These are phyloP conservation scores for Leuciscus waleckii DNA, from an alignment of 2,797 vertebrate species.

Conservation along the genomic window DNA sequence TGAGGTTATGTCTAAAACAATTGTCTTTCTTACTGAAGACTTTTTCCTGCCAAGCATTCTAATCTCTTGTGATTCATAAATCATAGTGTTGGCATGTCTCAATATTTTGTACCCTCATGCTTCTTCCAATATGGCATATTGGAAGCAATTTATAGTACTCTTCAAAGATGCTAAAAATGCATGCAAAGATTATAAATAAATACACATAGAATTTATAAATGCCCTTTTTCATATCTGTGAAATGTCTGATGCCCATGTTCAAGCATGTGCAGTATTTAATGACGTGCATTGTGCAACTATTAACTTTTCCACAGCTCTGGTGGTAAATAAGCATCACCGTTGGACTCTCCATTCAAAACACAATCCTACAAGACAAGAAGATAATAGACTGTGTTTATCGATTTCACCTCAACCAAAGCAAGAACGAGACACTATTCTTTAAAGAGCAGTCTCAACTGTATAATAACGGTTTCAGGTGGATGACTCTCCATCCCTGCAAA, in stretches of 20 bases:
- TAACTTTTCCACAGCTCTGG: not conserved
- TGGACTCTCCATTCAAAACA: conserved; percentile 55
- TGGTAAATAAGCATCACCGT: conserved; percentile 14
- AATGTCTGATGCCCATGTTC: not conserved
- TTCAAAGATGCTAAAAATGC: not conserved
- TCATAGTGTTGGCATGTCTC: not conserved
- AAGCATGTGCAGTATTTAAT: not conserved
- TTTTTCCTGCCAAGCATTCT: not conserved
- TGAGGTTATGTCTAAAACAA: conserved; percentile 41
- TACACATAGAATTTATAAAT: not conserved
- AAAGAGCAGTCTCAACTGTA: conserved; percentile 50
- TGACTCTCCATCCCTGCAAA: conserved; percentile 50
- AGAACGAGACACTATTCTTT: conserved; percentile 49
- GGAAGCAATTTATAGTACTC: not conserved
- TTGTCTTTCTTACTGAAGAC: conserved; percentile 57
- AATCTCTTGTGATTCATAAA: conserved; percentile 15
- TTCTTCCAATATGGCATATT: not conserved
- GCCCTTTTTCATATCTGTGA: not conserved
- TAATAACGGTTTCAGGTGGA: conserved; percentile 53
- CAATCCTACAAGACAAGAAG: conserved; percentile 33
- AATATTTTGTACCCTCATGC: not conserved
- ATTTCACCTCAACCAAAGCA: conserved; percentile 52
- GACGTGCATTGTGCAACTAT: not conserved
- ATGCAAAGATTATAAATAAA: not conserved
- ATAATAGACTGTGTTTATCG: conserved; percentile 57